Conservation (phyloP, 2,797 vertebrate genomes). For the Sebastes kiyomatsui region DNA sequence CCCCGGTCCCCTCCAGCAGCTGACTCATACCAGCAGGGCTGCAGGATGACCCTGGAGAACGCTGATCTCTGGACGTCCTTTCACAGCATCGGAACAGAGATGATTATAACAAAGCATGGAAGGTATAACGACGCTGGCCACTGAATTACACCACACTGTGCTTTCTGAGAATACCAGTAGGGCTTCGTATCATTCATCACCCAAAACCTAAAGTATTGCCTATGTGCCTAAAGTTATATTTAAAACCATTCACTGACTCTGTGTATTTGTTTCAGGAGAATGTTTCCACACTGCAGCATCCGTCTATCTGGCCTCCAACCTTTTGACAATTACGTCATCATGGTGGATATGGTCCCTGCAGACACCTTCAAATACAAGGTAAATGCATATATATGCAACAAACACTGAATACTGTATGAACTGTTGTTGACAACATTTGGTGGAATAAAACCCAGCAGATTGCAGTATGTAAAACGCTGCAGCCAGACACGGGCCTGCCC, state of each 20-base stretch:
- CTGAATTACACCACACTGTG: background rate
- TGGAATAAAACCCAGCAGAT: background rate
- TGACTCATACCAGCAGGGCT: conserved; percentile 66
- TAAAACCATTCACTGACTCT: background rate
- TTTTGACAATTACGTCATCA: conserved; percentile 84
- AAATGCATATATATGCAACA: conserved; percentile 15
- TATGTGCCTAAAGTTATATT: background rate
- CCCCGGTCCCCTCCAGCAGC: conserved; percentile 15
- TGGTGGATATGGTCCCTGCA: conserved; percentile 86
- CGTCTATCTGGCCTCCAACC: conserved; percentile 84
- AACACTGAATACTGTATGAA: background rate
- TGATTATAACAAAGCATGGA: conserved; percentile 89
- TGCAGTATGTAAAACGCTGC: conserved; percentile 20
- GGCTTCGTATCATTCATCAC: background rate
- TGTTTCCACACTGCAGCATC: conserved; percentile 90
- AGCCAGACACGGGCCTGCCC: conserved; percentile 60
- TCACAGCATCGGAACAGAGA: conserved; percentile 83
- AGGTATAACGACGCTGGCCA: conserved; percentile 62
- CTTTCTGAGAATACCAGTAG: background rate
- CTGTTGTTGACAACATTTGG: background rate
- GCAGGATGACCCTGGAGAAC: conserved; percentile 81
- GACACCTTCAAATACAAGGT: conserved; percentile 90
- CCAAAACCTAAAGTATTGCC: background rate
- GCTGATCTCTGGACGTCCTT: conserved; percentile 86
- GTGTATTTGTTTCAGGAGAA: conserved; percentile 77